Base-by-base conservation (phyloP, 2,113 vertebrate genomes). In the Tenebrosternarchus preto region DNA sequence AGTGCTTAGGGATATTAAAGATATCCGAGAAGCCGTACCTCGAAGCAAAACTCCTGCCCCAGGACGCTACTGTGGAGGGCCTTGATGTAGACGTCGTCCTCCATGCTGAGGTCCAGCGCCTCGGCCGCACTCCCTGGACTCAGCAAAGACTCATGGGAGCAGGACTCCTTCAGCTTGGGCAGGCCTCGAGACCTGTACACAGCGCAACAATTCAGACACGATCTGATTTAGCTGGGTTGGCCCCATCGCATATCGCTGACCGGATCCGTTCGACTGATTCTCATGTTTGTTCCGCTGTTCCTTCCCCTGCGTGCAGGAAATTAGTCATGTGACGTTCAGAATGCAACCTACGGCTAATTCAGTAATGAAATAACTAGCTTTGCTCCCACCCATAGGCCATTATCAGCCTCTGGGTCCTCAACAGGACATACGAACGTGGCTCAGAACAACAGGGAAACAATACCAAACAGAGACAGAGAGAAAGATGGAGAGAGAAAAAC, bases 31-130 rank as follows among this genome's bases (percentile, higher is more conserved):
- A 20, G 20, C 7, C 56, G 85, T 92, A 96, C 98, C 97, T 99
- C 97, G 82, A 99, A 99, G 91, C 98, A 99, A 91, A 96, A 99
- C 88, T 99, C 96, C 85, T 96, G 95, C 59, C 96, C 98, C 72
- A 99, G 94, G 78, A 99, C 94, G 80, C 98, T 99, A 90, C 93
- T 96, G 89, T 99, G 98, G 53, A 99, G 93, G 0, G 96, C 94
- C 80, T 96, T 98, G 86, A 99, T 91, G 25, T 93, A 88, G 11
- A 98, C 94, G 1, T 95, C 93, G 50, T 98, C 96, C 85, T 96
- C 96, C 88, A 93, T 89, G 0, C 91, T 93, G 2, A 99, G 92
- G 86, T 98, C 97, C 87, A 99, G 90, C 50, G 95, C 93, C 87
- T 99, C 98, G 69, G 95, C 92, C 0, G 94, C 92, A 4, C 94